phyloP scores from a whole-genome alignment of 2,888 invertebrate species.

The Cremastinae sp. region DNA sequence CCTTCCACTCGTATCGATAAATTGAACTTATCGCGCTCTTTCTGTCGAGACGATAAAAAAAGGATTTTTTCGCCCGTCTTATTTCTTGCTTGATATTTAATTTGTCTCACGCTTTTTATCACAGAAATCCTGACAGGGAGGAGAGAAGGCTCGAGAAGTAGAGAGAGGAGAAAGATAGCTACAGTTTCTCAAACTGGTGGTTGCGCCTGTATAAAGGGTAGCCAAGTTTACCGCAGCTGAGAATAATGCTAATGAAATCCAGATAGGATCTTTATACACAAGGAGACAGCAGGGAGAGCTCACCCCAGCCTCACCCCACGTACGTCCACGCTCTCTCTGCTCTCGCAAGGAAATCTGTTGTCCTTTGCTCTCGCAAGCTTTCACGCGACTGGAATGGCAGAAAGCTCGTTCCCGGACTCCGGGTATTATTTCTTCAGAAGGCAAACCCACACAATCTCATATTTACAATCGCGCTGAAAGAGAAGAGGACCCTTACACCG shows the following conservation, averaged over 20 bases:
- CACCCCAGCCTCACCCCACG: slow-evolving; percentile 25
- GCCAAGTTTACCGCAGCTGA: slow-evolving; percentile 74
- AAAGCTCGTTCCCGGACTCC: neutral
- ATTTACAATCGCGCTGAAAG: neutral
- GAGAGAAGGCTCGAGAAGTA: slow-evolving; percentile 26
- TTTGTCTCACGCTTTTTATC: slow-evolving; percentile 23
- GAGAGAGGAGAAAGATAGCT: slow-evolving; percentile 48
- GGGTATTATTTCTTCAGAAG: slow-evolving; percentile 46
- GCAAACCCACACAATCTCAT: neutral
- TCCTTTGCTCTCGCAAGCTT: slow-evolving; percentile 61
- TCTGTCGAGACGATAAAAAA: too few species aligned
- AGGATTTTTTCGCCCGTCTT: neutral
- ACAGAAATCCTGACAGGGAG: too few species aligned
- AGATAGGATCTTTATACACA: slow-evolving; percentile 79
- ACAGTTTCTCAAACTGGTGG: slow-evolving; percentile 51
- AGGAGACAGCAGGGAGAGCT: slow-evolving; percentile 38
- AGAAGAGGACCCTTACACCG: slow-evolving; percentile 33
- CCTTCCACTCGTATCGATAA: slow-evolving; percentile 78
- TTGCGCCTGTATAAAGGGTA: slow-evolving; percentile 60
- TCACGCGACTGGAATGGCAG: slow-evolving; percentile 24
- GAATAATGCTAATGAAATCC: slow-evolving; percentile 80
- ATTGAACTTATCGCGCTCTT: slow-evolving; percentile 75
- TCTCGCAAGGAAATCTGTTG: slow-evolving; percentile 70
- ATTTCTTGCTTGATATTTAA: slow-evolving; percentile 1
- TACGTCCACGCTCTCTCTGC: slow-evolving; percentile 52